Percentiles rank a stretch among this genome's conserved stretches.
These are phyloP conservation scores for Mandrillus leucophaeus DNA, from an alignment of 2,113 vertebrate genomes.

Conservation along the genomic window DNA sequence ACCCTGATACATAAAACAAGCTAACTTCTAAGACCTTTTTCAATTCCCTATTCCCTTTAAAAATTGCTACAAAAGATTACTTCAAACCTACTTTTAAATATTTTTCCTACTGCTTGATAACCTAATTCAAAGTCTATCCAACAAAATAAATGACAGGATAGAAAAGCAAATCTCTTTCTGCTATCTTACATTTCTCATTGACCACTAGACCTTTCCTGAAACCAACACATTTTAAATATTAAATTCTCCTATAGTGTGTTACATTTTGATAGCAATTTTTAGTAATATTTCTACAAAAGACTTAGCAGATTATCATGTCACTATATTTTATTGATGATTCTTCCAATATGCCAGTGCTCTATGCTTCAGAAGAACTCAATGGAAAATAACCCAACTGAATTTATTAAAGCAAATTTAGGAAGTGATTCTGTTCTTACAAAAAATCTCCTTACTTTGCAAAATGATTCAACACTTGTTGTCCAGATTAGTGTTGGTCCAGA, in stretches of 20 bases:
- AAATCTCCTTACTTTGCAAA: neutral
- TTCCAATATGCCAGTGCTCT: neutral
- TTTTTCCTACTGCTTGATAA: neutral
- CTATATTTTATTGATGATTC: neutral
- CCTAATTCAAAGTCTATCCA: neutral
- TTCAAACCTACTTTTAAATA: neutral
- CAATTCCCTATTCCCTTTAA: neutral
- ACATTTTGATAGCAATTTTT: neutral
- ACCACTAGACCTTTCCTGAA: neutral
- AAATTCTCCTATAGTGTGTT: neutral
- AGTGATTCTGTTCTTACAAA: neutral
- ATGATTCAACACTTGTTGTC: neutral
- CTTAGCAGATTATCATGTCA: neutral
- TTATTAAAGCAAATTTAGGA: neutral
- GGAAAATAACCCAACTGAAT: neutral
- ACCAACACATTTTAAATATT: neutral
- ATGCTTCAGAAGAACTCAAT: neutral
- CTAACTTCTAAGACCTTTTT: neutral
- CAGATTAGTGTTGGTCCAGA: neutral
- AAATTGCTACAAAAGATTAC: neutral
- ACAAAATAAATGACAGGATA: neutral
- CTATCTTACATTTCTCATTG: slow-evolving; percentile 1
- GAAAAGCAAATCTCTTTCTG: neutral
- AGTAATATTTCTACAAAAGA: slow-evolving; percentile 27
- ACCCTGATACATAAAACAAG: neutral